Conservation (phyloP, 2,113 vertebrate genomes). For the Sebastes schlegelii region DNA sequence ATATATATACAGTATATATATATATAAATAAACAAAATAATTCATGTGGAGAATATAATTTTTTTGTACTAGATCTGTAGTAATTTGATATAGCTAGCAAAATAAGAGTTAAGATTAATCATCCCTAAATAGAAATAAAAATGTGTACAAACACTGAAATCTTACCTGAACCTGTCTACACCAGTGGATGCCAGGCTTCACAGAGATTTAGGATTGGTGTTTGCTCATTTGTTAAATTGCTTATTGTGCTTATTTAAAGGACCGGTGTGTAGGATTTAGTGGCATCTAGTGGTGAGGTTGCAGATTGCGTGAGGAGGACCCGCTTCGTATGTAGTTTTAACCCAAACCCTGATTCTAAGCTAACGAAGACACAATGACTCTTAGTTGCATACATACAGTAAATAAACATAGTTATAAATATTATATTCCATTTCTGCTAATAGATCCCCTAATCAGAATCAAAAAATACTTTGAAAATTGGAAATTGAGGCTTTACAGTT, state of each 20-base stretch:
- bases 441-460: not conserved
- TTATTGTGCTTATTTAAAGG: not conserved
- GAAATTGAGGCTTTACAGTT: too few species aligned
- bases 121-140: not conserved
- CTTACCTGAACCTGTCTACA: not conserved
- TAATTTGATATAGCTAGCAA: not conserved
- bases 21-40: too few species aligned
- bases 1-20: too few species aligned
- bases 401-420: not conserved
- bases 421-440: not conserved
- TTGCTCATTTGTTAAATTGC: not conserved
- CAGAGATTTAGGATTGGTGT: not conserved
- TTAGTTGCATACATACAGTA: too few species aligned
- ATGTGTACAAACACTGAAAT: not conserved
- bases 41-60: too few species aligned
- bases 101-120: not conserved
- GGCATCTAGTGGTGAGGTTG: not conserved
- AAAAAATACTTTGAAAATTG: too few species aligned
- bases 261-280: not conserved
- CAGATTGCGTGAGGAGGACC: not conserved
- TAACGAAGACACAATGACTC: too few species aligned
- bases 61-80: not conserved
- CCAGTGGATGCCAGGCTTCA: not conserved
- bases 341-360: too few species aligned
- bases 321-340: too few species aligned